A percentile compares a stretch with the other conserved stretches of the same genome.
Evolutionary conservation across 1,140 invertebrate genomes (phyloP).

Genomic region (Cardiocondyla obscurior): DNA sequence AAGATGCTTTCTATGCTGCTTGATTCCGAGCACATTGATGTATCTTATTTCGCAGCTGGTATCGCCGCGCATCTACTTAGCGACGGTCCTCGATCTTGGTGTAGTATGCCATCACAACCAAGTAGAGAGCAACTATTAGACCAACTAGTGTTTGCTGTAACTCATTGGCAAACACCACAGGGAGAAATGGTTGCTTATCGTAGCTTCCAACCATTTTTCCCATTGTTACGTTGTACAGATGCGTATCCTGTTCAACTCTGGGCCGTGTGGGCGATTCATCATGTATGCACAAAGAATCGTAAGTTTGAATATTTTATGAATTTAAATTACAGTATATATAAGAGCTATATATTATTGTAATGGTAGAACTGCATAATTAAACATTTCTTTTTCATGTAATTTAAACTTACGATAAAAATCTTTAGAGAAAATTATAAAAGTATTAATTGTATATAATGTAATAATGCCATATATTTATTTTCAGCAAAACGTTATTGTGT

Average conservation of each 20-base stretch:
- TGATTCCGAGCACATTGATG: conserved; percentile 89
- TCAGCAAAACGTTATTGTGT: conserved; percentile 89
- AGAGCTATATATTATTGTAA: not conserved
- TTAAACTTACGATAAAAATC: not conserved
- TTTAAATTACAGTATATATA: not conserved
- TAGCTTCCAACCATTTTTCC: conserved; percentile 92
- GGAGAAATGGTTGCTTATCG: conserved; percentile 94
- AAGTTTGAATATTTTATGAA: conserved; percentile 74
- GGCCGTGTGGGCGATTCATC: conserved; percentile 93
- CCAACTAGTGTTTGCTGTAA: conserved; percentile 86
- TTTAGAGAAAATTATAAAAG: conserved; percentile 1
- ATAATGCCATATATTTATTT: conserved; percentile 59
- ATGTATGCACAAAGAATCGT: conserved; percentile 93
- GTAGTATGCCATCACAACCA: conserved; percentile 67
- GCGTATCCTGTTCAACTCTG: conserved; percentile 90
- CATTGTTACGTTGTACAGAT: conserved; percentile 86
- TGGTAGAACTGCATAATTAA: not conserved
- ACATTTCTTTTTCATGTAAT: not conserved
- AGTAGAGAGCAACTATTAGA: conserved; percentile 85
- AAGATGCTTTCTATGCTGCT: conserved; percentile 86
- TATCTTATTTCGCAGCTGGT: conserved; percentile 93
- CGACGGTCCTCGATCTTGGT: conserved; percentile 85
- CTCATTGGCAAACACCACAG: conserved; percentile 89
- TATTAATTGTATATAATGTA: not conserved
- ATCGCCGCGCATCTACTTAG: conserved; percentile 91